Percentiles rank a stretch among this genome's conserved stretches.
These are phyloP conservation scores for Tenebrio molitor DNA, from an alignment of 1,140 invertebrate genomes.

Conservation along the genomic window DNA sequence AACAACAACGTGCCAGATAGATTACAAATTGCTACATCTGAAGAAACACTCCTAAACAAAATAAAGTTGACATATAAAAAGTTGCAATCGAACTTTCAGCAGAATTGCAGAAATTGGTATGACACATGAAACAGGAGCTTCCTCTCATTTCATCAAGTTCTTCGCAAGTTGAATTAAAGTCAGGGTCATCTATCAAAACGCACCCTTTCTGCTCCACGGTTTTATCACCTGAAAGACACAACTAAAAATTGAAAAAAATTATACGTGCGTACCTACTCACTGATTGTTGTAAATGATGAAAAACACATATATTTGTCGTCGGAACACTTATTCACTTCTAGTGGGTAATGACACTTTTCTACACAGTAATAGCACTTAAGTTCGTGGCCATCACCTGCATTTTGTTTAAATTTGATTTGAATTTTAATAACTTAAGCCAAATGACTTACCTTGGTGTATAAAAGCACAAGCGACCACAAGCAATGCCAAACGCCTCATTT, in stretches of 20 bases:
- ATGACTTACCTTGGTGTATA: no score
- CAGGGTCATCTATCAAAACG: neutral
- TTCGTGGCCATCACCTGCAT: neutral
- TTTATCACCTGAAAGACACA: neutral
- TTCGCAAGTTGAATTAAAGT: neutral
- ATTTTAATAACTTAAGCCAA: no score
- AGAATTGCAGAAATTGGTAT: neutral
- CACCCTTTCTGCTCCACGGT: neutral
- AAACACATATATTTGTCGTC: neutral
- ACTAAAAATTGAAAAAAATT: neutral
- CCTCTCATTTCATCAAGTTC: neutral
- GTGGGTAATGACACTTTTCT: neutral
- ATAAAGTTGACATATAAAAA: neutral
- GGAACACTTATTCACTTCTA: neutral
- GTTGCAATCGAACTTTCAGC: neutral
- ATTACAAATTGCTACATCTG: no score
- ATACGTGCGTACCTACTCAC: no score
- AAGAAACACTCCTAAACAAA: neutral
- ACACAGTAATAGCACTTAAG: neutral
- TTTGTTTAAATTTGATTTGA: no score
- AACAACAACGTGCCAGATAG: no score
- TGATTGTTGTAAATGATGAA: neutral
- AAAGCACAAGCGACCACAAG: no score
- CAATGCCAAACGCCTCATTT: no score
- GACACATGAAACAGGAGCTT: neutral